Conservation (phyloP, 2,113 vertebrate species). For the Arvicanthis niloticus region DNA sequence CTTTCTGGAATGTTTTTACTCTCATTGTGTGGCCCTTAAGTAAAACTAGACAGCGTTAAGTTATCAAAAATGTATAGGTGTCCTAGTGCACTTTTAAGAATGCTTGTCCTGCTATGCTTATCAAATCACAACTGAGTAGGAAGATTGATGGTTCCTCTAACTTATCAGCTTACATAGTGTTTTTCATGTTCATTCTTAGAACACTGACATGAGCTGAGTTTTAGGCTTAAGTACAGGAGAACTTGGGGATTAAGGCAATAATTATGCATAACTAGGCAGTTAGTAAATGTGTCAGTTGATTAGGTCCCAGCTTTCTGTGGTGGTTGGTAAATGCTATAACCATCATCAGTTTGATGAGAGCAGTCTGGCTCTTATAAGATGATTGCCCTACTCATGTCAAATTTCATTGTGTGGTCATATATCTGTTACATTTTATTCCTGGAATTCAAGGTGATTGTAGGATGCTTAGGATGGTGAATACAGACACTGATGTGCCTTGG, state of each 20-base stretch:
- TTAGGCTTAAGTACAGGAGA: background rate
- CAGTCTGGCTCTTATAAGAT: background rate
- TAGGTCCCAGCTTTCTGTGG: background rate
- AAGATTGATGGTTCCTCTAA: background rate
- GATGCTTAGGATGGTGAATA: background rate
- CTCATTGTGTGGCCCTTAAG: no score
- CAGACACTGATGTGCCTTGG: background rate
- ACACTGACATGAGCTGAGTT: background rate
- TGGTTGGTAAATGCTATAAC: background rate
- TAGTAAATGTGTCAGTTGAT: background rate
- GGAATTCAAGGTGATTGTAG: background rate
- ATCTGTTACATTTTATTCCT: background rate
- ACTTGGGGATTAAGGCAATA: background rate
- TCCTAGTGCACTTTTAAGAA: no score
- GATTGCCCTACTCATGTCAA: background rate
- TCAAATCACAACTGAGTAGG: no score
- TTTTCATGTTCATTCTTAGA: background rate
- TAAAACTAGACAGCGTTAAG: no score
- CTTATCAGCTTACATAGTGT: background rate
- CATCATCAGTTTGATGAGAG: background rate
- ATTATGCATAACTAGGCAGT: background rate
- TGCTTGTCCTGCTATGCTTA: background rate
- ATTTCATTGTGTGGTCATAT: background rate
- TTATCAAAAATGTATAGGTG: no score
- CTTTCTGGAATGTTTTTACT: no score